Evolutionary conservation across 2,797 vertebrate genomes (phyloP).

Genomic region (Mormyrus hasselquistii): DNA sequence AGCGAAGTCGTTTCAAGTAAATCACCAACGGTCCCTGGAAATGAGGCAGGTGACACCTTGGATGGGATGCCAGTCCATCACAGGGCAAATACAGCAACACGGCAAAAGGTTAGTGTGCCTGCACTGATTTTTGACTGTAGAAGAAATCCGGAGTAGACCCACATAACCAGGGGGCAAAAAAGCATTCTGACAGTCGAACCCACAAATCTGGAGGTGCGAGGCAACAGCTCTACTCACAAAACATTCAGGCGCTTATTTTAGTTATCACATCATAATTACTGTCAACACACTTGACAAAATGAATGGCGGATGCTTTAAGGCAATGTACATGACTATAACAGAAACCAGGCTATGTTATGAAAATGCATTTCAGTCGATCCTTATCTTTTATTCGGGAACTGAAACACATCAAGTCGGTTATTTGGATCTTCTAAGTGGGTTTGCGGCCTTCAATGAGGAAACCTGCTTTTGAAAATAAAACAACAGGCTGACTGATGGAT

Average conservation of each 20-base stretch:
- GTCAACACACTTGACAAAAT: neutral
- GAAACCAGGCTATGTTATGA: neutral
- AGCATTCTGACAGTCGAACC: neutral
- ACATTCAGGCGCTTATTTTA: neutral
- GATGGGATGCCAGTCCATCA: neutral
- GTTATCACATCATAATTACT: neutral
- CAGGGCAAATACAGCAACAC: neutral
- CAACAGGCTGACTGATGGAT: neutral
- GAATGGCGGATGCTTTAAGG: neutral
- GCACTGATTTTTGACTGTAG: neutral
- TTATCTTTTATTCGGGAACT: neutral
- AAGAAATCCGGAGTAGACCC: neutral
- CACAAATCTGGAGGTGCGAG: neutral
- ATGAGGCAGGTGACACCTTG: neutral
- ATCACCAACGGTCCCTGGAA: neutral
- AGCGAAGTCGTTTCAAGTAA: neutral
- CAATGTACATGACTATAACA: neutral
- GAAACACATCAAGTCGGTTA: neutral
- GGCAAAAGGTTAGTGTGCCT: neutral
- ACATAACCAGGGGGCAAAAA: neutral
- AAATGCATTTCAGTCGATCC: neutral
- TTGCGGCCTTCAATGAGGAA: neutral
- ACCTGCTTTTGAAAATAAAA: neutral
- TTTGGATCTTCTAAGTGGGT: neutral
- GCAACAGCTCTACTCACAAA: no score